These are phyloP conservation scores for Tiliacea aurago DNA, from an alignment of 2,888 invertebrate species.

Conservation along the genomic window DNA sequence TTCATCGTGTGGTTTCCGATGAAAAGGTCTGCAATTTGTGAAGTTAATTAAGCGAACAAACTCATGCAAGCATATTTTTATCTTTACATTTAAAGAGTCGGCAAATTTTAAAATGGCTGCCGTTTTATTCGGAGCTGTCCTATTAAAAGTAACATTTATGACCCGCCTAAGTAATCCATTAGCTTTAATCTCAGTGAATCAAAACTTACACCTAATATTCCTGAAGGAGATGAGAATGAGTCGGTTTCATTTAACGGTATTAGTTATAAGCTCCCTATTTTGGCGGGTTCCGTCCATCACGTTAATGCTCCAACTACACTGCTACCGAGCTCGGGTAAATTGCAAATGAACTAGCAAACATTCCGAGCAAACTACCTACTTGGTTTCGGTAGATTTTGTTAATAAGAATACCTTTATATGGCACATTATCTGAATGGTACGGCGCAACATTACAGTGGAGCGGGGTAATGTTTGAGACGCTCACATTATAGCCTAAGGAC, in stretches of 20 bases:
- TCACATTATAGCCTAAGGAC: slow-evolving; percentile 28
- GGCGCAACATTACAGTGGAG: slow-evolving; percentile 49
- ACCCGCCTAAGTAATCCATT: slow-evolving; percentile 28
- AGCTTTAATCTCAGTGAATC: slow-evolving; percentile 41
- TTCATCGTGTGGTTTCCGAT: slow-evolving; percentile 41
- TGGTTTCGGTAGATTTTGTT: slow-evolving; percentile 62
- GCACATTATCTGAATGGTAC: slow-evolving; percentile 56
- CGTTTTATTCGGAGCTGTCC: slow-evolving; percentile 18
- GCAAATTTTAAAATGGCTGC: slow-evolving; percentile 13
- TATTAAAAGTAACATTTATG: slow-evolving; percentile 18
- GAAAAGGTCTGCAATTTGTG: slow-evolving; percentile 56
- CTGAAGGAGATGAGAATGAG: slow-evolving; percentile 68
- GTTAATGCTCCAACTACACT: slow-evolving; percentile 65
- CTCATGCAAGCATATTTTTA: slow-evolving; percentile 51
- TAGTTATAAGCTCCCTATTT: slow-evolving; percentile 69
- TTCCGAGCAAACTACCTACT: slow-evolving; percentile 60
- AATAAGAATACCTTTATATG: slow-evolving; percentile 62
- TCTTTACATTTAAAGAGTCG: slow-evolving; percentile 17
- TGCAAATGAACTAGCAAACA: slow-evolving; percentile 72
- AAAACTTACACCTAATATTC: slow-evolving; percentile 46
- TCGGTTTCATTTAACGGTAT: slow-evolving; percentile 75
- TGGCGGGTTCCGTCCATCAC: slow-evolving; percentile 68
- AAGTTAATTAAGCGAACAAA: slow-evolving; percentile 63
- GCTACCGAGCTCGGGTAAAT: slow-evolving; percentile 68
- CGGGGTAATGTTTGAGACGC: slow-evolving; percentile 49